Evolutionary conservation across 2,113 vertebrate genomes (phyloP), one percentile per base, ranked within the genome.

Genomic region (Phaethon lepturus): DNA sequence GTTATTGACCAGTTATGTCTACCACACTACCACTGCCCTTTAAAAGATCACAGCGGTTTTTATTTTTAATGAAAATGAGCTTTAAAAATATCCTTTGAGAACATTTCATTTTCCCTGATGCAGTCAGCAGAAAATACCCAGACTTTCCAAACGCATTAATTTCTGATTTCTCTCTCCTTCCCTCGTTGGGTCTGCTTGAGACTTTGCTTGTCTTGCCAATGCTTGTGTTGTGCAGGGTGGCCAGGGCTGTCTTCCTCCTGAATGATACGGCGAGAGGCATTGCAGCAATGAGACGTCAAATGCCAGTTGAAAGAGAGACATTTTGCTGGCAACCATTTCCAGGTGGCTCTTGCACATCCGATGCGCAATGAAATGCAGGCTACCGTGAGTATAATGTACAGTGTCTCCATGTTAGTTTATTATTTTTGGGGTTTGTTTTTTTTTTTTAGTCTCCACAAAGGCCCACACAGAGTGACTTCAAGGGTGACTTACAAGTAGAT

Each of bases 41-140:
- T 53, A 72, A 86, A 91, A 88, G n/a, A 88, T 52, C 18, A 28
- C 13, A 56, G 20, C 66, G 35, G 45, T 17, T 91, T 94, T 96
- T 72, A 59, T 92, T 92, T 92, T 95, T 84, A 86, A 89, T 74
- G 86, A 90, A 96, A 86, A 44, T 12, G 84, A 92, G 44, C 20
- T 86, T 92, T 81, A 80, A 84, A 97, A 88, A 81, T 71, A 86
- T 9, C 56, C 13, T 86, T 53, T 83, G 42, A 71, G 50, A 86
- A 86, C 24, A 50, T 59, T 88, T 94, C 4, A 58, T 93, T 84
- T 91, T 92, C 35, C 44, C 84, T 87, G 81, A 78, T 75, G 42
- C 38, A 81, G 29, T 18, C 40, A 59, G 35, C 23, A 92, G 68
- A 88, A 86, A 92, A 81, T 47, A 56, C 28, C 3, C 35, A 88